Base-by-base conservation (phyloP, 1,140 invertebrate genomes). In the Drosophila athabasca region DNA sequence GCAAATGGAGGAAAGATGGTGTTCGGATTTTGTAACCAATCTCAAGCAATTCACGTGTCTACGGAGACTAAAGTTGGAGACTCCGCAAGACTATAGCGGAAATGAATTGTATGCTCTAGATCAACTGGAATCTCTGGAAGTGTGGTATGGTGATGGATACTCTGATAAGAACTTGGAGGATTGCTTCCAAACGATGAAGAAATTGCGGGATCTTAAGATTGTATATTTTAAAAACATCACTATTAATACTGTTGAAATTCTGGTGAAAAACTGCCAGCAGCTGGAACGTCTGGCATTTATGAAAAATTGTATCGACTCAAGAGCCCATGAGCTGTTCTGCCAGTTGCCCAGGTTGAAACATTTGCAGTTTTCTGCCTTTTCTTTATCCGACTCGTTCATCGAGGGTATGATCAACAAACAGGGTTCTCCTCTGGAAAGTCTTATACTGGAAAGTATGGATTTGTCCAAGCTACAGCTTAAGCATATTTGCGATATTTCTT, bases 331-430 rank as follows among this genome's bases (percentile, higher is more conserved):
- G 8, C 8, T 58, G 0, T n/a, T 49, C 17, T 29, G 52, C 8
- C 31, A 62, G 31, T 13, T 79, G 31, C 57, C 62, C 3, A 66
- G 31, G 7, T 17, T 79, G 3, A 59, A 79, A 45, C 75, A 78
- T 46, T 15, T 78, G 5, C 45, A 46, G 35, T 8, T 78, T 22
- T 51, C 22, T 8, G 17, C n/a, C 5, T 52, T 9, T 0, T 39
- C 2, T 0, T 9, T 46, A 9, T 54, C 35, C 2, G 0, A n/a
- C 1, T 2, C 19, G 6, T 52, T 78, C 2, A 55, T 79, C 9
- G 24, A 43, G 0, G 35, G n/a, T 0, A 39, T 79, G 0, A 31
- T 62, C 5, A 11, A 46, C 6, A 74, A 51, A 43, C 3, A 9
- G 4, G n/a, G 31, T 3, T 9, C 49, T 15, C 76, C 62, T 1